Conservation (phyloP, 1,140 invertebrate genomes). For the Scaptomyza montana region DNA sequence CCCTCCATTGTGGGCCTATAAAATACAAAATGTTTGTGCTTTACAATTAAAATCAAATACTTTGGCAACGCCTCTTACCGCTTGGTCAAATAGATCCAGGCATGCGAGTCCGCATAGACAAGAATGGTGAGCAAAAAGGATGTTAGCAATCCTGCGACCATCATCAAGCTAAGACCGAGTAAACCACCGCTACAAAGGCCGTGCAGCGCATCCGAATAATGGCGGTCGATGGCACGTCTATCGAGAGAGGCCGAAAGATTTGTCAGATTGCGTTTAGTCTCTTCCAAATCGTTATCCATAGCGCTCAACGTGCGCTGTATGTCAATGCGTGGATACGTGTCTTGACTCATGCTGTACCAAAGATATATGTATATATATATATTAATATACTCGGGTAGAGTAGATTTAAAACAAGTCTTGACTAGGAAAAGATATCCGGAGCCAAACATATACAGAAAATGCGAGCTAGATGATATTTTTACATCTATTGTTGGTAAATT, state of each 20-base stretch:
- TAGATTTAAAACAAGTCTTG: too few species aligned
- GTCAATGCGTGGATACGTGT: constrained; percentile 81
- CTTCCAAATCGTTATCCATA: constrained; percentile 77
- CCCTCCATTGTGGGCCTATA: constrained; percentile 68
- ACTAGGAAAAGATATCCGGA: too few species aligned
- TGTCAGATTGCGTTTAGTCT: constrained; percentile 74
- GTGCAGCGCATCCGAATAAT: constrained; percentile 88
- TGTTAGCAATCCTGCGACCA: constrained; percentile 89
- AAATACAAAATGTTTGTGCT: not conserved
- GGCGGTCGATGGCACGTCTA: constrained; percentile 88
- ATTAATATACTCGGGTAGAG: too few species aligned
- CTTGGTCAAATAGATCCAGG: constrained; percentile 97
- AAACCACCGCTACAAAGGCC: constrained; percentile 89
- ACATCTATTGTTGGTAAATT: too few species aligned
- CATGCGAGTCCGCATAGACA: constrained; percentile 97
- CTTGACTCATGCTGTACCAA: constrained; percentile 72
- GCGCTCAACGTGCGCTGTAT: constrained; percentile 64
- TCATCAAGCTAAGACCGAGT: constrained; percentile 90
- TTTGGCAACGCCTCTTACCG: constrained; percentile 46
- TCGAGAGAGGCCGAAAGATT: constrained; percentile 87
- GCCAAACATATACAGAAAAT: too few species aligned
- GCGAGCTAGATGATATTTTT: too few species aligned
- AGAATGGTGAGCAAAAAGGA: constrained; percentile 93
- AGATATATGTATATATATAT: too few species aligned
- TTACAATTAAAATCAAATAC: not conserved